Evolutionary conservation across 2,888 invertebrate species (phyloP).

Genomic region (Esperia sulphurella): DNA sequence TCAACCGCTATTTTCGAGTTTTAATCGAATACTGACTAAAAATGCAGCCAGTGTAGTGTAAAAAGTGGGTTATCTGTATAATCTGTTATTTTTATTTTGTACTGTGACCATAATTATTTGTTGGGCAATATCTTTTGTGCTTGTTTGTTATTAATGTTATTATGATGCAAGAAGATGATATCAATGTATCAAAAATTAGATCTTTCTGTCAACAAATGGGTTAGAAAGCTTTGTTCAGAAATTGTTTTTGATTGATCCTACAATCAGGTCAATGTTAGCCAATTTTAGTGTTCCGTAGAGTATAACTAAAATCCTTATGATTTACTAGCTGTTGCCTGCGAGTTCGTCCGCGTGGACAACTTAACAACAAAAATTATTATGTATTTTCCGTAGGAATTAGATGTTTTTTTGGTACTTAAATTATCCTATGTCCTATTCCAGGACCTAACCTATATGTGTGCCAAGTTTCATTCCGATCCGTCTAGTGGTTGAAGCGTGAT

Average conservation of each 20-base stretch:
- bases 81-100: slow-evolving; percentile 22
- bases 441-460: no score
- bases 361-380: no score
- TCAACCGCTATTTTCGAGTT: not conserved
- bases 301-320: not conserved
- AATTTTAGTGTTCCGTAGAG: not conserved
- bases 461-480: no score
- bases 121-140: not conserved
- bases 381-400: no score
- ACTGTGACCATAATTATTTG: not conserved
- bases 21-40: not conserved
- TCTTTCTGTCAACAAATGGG: not conserved
- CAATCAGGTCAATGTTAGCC: not conserved
- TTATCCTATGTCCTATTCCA: no score
- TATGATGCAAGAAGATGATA: not conserved
- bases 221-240: not conserved
- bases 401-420: no score
- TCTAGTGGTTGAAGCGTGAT: no score
- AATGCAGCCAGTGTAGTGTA: not conserved
- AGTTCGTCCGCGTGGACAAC: no score
- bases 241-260: not conserved
- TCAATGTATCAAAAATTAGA: not conserved
- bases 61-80: slow-evolving; percentile 30
- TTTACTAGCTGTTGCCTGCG: no score
- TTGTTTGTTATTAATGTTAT: not conserved